These are phyloP conservation scores for Eptesicus fuscus DNA, from an alignment of 2,113 vertebrate genomes.

Conservation along the genomic window DNA sequence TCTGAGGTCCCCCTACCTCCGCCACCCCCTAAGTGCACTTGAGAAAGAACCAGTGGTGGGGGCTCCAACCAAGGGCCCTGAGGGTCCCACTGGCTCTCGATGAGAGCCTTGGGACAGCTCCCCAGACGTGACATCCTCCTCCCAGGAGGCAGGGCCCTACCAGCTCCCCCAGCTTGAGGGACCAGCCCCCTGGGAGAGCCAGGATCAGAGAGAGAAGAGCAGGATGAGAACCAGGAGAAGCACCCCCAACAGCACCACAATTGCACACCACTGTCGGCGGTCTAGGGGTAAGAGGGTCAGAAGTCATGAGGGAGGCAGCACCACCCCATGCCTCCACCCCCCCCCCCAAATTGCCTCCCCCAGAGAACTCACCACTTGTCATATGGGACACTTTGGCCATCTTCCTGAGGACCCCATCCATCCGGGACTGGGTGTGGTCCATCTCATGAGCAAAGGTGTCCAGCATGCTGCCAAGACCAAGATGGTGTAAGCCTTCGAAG, in stretches of 20 bases:
- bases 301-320: background rate
- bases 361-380: conserved; percentile 82
- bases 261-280: conserved; percentile 86
- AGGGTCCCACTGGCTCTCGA: background rate
- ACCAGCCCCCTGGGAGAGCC: background rate
- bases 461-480: conserved; percentile 79
- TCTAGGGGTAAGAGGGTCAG: conserved; percentile 69
- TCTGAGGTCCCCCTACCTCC: background rate
- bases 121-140: background rate
- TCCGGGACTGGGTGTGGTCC: conserved; percentile 85
- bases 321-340: too few relatives aligned
- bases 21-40: background rate
- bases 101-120: background rate
- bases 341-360: background rate
- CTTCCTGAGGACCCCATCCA: conserved; percentile 87
- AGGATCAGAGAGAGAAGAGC: conserved; percentile 81
- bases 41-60: background rate
- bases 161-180: background rate
- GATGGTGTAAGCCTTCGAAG: background rate
- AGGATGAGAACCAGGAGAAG: conserved; percentile 84
- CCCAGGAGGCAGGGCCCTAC: background rate
- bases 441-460: conserved; percentile 86
- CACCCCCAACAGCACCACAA: conserved; percentile 80
- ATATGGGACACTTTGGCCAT: conserved; percentile 88
- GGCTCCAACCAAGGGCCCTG: background rate